A percentile compares a stretch with the other conserved stretches of the same genome.
These are phyloP conservation scores for Pyrocoelia pectoralis DNA, from an alignment of 2,888 invertebrate species.

Conservation along the genomic window DNA sequence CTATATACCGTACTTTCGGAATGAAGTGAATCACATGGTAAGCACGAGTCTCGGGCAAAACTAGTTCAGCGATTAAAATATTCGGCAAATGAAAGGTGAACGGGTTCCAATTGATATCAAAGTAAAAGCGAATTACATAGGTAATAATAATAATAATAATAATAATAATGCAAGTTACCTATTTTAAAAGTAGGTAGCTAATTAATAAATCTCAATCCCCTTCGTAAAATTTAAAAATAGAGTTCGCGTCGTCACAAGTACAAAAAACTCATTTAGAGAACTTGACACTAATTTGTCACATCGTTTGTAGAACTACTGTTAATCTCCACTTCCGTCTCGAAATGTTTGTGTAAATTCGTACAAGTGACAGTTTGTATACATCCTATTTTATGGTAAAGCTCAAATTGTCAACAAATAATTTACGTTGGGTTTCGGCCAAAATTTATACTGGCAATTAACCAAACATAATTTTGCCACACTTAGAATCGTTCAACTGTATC, in stretches of 20 bases:
- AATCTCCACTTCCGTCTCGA: constrained; percentile 30
- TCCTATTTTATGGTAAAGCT: constrained; percentile 23
- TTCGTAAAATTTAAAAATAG: no score
- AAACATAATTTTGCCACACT: constrained; percentile 9
- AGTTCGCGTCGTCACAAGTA: neutral
- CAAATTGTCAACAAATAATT: constrained; percentile 25
- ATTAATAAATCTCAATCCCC: no score
- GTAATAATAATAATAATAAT: no score
- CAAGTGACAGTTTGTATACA: constrained; percentile 32
- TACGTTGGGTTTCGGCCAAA: constrained; percentile 20
- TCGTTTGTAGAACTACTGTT: constrained; percentile 20
- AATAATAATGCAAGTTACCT: no score
- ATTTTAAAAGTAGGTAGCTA: no score
- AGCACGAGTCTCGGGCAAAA: no score
- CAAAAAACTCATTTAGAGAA: neutral
- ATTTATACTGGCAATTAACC: constrained; percentile 10
- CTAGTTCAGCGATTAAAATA: no score
- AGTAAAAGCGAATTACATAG: no score
- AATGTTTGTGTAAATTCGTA: constrained; percentile 30
- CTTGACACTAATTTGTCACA: constrained; percentile 34
- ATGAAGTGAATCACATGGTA: no score
- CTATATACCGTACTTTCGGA: no score
- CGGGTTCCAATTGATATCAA: no score
- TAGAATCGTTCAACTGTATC: constrained; percentile 11
- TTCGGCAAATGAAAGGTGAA: no score